Evolutionary conservation across 2,888 invertebrate genomes (phyloP).

Genomic region (Teinopalpus imperialis): DNA sequence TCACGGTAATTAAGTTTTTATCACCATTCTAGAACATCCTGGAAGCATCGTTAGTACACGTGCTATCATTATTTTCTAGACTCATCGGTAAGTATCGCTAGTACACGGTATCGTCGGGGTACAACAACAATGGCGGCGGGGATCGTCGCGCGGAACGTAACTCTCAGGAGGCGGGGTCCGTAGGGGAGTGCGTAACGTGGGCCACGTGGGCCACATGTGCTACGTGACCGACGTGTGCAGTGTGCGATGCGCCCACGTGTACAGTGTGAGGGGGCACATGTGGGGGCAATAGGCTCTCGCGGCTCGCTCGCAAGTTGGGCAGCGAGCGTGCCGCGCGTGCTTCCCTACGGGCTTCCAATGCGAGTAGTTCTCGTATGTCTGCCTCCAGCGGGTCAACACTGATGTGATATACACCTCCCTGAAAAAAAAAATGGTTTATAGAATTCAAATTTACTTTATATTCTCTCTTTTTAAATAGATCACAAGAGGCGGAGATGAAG

Average conservation of each 20-base stretch:
- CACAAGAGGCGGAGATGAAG: too few species aligned
- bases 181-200: slow-evolving; percentile 30
- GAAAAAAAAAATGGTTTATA: too few species aligned
- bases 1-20: too few species aligned
- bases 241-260: slow-evolving; percentile 41
- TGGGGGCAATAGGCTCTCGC: slow-evolving; percentile 82
- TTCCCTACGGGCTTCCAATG: slow-evolving; percentile 72
- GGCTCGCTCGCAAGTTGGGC: slow-evolving; percentile 87
- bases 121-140: slow-evolving; percentile 47
- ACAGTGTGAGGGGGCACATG: slow-evolving; percentile 36
- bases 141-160: slow-evolving; percentile 38
- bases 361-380: slow-evolving; percentile 65
- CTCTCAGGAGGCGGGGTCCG: slow-evolving; percentile 28
- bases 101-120: slow-evolving; percentile 70
- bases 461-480: too few species aligned
- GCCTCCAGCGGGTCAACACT: slow-evolving; percentile 71
- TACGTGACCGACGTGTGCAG: slow-evolving; percentile 72
- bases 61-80: too few species aligned
- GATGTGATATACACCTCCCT: slow-evolving; percentile 72
- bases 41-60: too few species aligned
- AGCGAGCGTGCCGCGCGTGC: slow-evolving; percentile 79
- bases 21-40: too few species aligned
- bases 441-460: too few species aligned
- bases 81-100: slow-evolving; percentile 50
- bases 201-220: slow-evolving; percentile 29